Base-by-base conservation (phyloP, 2,888 invertebrate species). In the Acrocera orbiculus region DNA sequence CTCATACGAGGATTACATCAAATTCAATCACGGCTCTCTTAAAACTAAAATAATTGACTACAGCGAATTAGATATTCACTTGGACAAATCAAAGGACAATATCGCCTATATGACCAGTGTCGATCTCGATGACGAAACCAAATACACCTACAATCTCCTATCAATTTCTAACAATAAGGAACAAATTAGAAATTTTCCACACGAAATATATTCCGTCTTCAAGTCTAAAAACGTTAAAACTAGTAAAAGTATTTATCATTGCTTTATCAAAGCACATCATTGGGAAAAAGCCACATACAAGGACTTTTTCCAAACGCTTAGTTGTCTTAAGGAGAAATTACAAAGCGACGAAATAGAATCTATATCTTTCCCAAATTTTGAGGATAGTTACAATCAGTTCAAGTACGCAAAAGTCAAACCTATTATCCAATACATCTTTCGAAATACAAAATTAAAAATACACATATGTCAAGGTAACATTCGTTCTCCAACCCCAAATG, bases 181-280 rank as follows among this genome's bases (percentile, higher is more conserved):
- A n/a, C n/a, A n/a, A n/a, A n/a, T n/a, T n/a, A n/a, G n/a, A n/a
- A n/a, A n/a, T n/a, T n/a, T n/a, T n/a, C 17, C 19, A 4, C 36
- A 40, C 16, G 37, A 35, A 26, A 23, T 40, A n/a, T 35, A 28
- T 24, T 37, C 34, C 10, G 33, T 11, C 17, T 32, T 26, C n/a
- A 38, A 38, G 34, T 31, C 34, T 9, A 24, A 6, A 4, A 34
- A 29, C 24, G 15, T 10, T 13, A 32, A 14, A n/a, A 34, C 13
- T 20, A 19, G 17, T 2, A 29, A 35, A 32, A 17, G 10, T 1
- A 35, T 35, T 16, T 36, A 33, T 22, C 33, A 40, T 11, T 40
- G 35, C 19, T 40, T 40, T 19, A 27, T 37, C 8, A 40, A 38
- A 27, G 20, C 26, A 19, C 30, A 37, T 13, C 13, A 23, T 27